Evolutionary conservation across 2,888 invertebrate species (phyloP).

Genomic region (Drosophila paramelanica): DNA sequence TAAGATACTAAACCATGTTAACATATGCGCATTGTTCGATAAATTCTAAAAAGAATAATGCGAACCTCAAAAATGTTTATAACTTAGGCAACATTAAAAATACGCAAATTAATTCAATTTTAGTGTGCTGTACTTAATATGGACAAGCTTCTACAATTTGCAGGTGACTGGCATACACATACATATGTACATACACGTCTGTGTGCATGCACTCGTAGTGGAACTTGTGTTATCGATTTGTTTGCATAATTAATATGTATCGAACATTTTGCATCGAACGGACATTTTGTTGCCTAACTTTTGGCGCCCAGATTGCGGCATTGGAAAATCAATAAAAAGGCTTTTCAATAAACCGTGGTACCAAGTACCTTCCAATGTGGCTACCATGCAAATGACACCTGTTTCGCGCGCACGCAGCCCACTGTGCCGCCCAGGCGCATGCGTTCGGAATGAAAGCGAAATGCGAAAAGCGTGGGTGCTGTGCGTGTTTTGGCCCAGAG

Average conservation of each 20-base stretch:
- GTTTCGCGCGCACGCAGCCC: constrained; percentile 14
- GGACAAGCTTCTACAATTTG: background rate
- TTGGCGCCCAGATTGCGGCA: constrained; percentile 28
- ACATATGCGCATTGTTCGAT: constrained; percentile 13
- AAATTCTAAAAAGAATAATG: constrained; percentile 2
- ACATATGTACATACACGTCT: background rate
- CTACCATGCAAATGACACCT: constrained; percentile 5
- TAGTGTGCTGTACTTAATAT: background rate
- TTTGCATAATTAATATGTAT: constrained; percentile 13
- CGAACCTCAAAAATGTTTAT: background rate
- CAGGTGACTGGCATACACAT: background rate
- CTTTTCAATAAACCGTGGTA: constrained; percentile 53
- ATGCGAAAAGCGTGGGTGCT: constrained; percentile 71
- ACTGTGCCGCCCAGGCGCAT: constrained; percentile 61
- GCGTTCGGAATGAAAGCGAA: constrained; percentile 72
- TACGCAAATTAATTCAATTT: too few relatives aligned
- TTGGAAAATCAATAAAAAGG: constrained; percentile 69
- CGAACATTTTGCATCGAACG: constrained; percentile 13
- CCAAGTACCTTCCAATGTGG: background rate
- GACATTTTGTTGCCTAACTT: constrained; percentile 40
- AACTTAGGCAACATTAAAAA: background rate
- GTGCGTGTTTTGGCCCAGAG: constrained; percentile 57
- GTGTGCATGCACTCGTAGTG: background rate
- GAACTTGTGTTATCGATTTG: constrained; percentile 30
- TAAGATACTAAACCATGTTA: constrained; percentile 25